Evolutionary conservation across 2,797 vertebrate genomes (phyloP).

Genomic region (Danio aesculapii): DNA sequence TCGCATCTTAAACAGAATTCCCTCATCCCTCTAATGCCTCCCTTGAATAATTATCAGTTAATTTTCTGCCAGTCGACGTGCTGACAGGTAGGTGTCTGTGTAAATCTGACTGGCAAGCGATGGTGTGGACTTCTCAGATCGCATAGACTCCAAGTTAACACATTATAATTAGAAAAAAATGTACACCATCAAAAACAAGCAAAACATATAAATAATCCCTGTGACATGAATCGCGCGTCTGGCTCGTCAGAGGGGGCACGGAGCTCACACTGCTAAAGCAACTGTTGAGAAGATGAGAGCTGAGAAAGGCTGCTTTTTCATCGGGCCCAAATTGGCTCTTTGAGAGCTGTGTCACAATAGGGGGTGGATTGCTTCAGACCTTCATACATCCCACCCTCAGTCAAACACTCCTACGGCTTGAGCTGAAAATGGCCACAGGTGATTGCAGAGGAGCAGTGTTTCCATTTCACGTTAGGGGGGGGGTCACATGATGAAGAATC

Average conservation of each 20-base stretch:
- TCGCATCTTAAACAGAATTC: constrained; percentile 53
- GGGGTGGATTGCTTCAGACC: constrained; percentile 47
- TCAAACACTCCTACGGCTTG: constrained; percentile 41
- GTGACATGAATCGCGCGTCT: constrained; percentile 42
- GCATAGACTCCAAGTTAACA: constrained; percentile 35
- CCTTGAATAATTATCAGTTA: constrained; percentile 62
- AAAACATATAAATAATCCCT: constrained; percentile 58
- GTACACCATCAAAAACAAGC: constrained; percentile 17
- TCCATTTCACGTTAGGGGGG: constrained; percentile 15
- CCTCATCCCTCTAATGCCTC: constrained; percentile 23
- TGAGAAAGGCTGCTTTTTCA: constrained; percentile 44
- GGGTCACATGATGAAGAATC: too few relatives aligned
- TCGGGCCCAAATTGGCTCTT: constrained; percentile 49
- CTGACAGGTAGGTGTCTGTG: constrained; percentile 60
- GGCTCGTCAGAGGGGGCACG: constrained; percentile 32
- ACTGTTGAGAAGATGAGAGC: constrained; percentile 47
- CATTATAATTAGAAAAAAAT: constrained; percentile 52
- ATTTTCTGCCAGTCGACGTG: constrained; percentile 59
- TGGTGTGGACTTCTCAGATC: constrained; percentile 38
- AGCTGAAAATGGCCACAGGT: constrained; percentile 15
- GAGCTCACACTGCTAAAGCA: constrained; percentile 56
- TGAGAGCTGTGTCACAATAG: constrained; percentile 46
- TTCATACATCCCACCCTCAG: constrained; percentile 47
- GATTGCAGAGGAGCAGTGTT: constrained; percentile 32
- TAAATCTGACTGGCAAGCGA: constrained; percentile 46